Percentiles rank a stretch among this genome's conserved stretches.
phyloP scores from a whole-genome alignment of 2,113 vertebrate genomes.

The Epinephelus lanceolatus region DNA sequence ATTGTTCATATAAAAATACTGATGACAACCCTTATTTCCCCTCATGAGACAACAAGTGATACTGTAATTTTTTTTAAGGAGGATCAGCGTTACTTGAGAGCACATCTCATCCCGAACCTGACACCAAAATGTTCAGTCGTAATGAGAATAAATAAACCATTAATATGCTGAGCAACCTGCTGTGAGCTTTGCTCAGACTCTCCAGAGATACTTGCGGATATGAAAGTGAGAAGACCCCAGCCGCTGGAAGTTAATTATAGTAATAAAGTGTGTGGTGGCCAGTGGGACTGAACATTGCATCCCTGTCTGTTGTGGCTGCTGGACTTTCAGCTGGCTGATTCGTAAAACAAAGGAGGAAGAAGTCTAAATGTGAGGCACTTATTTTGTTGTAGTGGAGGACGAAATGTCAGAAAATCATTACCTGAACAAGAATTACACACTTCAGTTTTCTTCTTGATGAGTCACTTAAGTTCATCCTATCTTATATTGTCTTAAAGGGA shows the following conservation, averaged over 20 bases:
- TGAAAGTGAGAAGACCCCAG: conserved; percentile 70
- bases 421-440: neutral
- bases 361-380: neutral
- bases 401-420: neutral
- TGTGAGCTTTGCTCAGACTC: conserved; percentile 44
- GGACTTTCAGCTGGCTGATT: conserved; percentile 20
- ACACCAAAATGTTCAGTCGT: neutral
- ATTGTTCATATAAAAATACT: no score
- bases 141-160: conserved; percentile 32
- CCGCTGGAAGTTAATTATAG: conserved; percentile 74
- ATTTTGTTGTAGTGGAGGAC: neutral
- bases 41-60: no score
- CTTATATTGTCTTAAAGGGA: neutral
- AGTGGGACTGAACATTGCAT: conserved; percentile 37
- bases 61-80: no score
- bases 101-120: conserved; percentile 12
- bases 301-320: conserved; percentile 14
- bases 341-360: conserved; percentile 14
- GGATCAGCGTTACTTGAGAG: neutral
- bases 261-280: conserved; percentile 64
- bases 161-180: conserved; percentile 33
- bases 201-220: conserved; percentile 68
- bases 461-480: neutral
- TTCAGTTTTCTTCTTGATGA: neutral
- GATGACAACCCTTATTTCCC: no score